Base-by-base conservation (phyloP, 2,797 vertebrate genomes). In the Miichthys miiuy region DNA sequence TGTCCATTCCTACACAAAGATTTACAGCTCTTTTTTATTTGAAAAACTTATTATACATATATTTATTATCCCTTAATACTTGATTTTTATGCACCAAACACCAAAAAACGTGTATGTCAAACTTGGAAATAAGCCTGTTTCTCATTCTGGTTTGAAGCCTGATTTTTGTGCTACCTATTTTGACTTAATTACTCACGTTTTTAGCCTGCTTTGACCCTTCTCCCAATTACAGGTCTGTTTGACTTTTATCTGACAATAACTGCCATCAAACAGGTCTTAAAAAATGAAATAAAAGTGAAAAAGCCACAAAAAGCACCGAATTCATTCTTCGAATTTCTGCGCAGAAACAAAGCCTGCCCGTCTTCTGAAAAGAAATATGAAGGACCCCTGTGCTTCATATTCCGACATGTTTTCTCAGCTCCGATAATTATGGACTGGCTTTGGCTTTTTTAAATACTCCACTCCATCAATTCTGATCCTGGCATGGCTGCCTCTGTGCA, bases 151-250 rank as follows among this genome's bases (percentile, higher is more conserved):
- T 54, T 72, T 62, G 50, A 54, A 51, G 73, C 41, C 67, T 56
- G 38, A 64, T 69, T 55, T 54, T 46, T 52, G 44, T 23, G 61
- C 65, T 65, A 25, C n/a, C 18, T 44, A 34, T 42, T 13, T 17
- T 23, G 25, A 69, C 42, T 72, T 67, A 23, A 13, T 48, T 68
- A 8, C 16, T 81, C 23, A 48, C 50, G 23, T 50, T 41, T 79
- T 63, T 14, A 16, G 2, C 17, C 27, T 34, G 17, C n/a, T 62
- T 11, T 68, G 55, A 67, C 56, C 46, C 42, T 12, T 0, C 18
- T 54, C 2, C 9, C 42, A 27, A 52, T 46, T 65, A 48, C 42
- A 52, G 46, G 16, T 44, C 46, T 73, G 18, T 27, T 12, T 21
- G 20, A 70, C 5, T 69, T 9, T 61, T 8, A 46, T 80, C 54